Base-by-base conservation (phyloP, 1,140 invertebrate genomes). In the Phymastichus coffea region DNA sequence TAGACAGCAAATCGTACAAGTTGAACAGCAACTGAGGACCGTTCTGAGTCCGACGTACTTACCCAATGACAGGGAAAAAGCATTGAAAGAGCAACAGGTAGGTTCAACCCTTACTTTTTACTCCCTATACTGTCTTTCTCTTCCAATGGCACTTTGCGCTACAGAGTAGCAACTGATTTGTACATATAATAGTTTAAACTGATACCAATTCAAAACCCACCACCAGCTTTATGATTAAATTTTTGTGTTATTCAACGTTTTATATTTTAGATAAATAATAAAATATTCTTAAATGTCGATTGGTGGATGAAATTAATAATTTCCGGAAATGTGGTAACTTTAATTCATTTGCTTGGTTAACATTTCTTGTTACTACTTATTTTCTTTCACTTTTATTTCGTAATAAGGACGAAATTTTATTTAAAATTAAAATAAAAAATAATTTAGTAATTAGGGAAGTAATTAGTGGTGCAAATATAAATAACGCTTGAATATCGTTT, bases 41-140 rank as follows among this genome's bases (percentile, higher is more conserved):
- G 86, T 92, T 47, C 81, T 91, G 73, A 88, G 90, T 77, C 89
- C 93, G 38, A 88, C 89, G 64, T 88, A 92, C 81, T 82, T 88
- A 75, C 87, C 91, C 48, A 86, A 89, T 57, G 91, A 95, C 70
- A 84, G 90, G 68, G 92, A 95, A 67, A 88, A 88, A 69, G 92
- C 93, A 72, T 80, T 87, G 58, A 83, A 87, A 70, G 92, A 95
- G 75, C 92, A 95, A 85, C 91, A 94, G 88, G 95, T 97, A 92
- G 87, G 93, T 85, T 72, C 2, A 41, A 14, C 4, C 38, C 23
- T 23, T 51, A 10, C 51, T 44, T 33, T 43, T 64, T 54, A 41
- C 43, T 64, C 61, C 49, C 37, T 46, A 49, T 47, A 40, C 30
- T 6, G 1, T 37, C 22, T 54, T 52, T 64, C 41, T 60, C 63